These are phyloP conservation scores for Batillaria attramentaria DNA, from an alignment of 1,140 invertebrate species.

Conservation along the genomic window DNA sequence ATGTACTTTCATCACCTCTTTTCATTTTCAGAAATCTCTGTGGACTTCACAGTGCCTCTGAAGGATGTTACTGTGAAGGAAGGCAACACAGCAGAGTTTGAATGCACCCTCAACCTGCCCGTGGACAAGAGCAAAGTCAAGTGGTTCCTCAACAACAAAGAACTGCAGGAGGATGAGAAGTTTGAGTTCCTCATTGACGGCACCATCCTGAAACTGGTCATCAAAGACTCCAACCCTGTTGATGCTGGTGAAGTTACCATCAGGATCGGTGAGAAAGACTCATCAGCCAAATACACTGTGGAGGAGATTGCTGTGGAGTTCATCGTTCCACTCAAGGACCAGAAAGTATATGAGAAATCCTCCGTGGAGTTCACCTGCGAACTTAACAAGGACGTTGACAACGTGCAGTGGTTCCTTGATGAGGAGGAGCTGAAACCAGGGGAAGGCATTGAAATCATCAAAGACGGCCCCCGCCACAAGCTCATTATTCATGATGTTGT, in stretches of 20 bases:
- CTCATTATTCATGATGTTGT: conserved; percentile 62
- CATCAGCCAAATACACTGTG: conserved; percentile 86
- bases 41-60: conserved; percentile 56
- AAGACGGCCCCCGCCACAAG: conserved; percentile 60
- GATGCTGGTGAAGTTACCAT: conserved; percentile 90
- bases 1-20: no score
- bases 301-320: conserved; percentile 73
- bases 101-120: conserved; percentile 96
- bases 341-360: conserved; percentile 79
- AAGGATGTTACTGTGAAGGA: conserved; percentile 58
- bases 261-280: conserved; percentile 84
- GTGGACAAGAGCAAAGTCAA: conserved; percentile 69
- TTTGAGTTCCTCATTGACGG: conserved; percentile 71
- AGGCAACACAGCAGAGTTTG: conserved; percentile 92
- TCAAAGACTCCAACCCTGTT: conserved; percentile 79
- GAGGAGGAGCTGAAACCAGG: conserved; percentile 63
- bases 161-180: conserved; percentile 70
- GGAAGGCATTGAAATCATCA: conserved; percentile 83
- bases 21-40: conserved; percentile 47
- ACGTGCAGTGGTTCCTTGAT: conserved; percentile 70
- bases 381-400: conserved; percentile 88
- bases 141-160: conserved; percentile 70
- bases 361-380: conserved; percentile 93
- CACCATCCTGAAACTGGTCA: conserved; percentile 61
- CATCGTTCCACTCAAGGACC: conserved; percentile 53